These are phyloP conservation scores for Brachionus sp. DNA, from an alignment of 1,140 invertebrate genomes.

Conservation along the genomic window DNA sequence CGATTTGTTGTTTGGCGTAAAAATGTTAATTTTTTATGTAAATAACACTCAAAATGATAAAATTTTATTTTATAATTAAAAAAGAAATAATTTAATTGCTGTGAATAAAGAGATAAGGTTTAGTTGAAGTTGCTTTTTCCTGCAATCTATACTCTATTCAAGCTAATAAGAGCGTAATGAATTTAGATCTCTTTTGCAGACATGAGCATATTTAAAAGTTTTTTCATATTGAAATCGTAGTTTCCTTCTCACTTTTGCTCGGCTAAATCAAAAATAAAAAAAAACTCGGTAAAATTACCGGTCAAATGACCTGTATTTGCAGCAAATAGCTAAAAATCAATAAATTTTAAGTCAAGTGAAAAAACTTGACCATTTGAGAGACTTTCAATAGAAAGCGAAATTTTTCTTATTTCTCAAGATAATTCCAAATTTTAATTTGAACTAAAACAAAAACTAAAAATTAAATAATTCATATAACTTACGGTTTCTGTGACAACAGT, in stretches of 20 bases:
- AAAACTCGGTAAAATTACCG: neutral
- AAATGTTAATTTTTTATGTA: neutral
- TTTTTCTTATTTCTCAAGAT: neutral
- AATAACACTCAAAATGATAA: neutral
- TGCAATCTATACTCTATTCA: neutral
- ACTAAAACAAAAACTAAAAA: neutral
- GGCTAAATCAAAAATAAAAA: neutral
- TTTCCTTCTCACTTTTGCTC: neutral
- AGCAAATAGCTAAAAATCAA: neutral
- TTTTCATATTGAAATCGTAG: neutral
- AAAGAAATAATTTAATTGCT: neutral
- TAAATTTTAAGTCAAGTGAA: neutral
- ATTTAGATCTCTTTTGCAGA: neutral
- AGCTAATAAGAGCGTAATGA: neutral
- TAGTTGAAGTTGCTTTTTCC: neutral
- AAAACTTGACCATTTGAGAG: neutral
- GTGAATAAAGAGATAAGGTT: neutral
- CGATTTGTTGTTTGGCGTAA: neutral
- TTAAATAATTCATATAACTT: slow-evolving; percentile 33
- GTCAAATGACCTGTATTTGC: neutral
- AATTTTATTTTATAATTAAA: neutral
- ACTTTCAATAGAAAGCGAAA: neutral
- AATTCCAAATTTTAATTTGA: neutral
- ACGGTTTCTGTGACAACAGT: slow-evolving; percentile 26
- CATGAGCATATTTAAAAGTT: no score